Evolutionary conservation across 2,113 vertebrate species (phyloP), one percentile per base, ranked within the genome.

Genomic region (Prunella himalayana): DNA sequence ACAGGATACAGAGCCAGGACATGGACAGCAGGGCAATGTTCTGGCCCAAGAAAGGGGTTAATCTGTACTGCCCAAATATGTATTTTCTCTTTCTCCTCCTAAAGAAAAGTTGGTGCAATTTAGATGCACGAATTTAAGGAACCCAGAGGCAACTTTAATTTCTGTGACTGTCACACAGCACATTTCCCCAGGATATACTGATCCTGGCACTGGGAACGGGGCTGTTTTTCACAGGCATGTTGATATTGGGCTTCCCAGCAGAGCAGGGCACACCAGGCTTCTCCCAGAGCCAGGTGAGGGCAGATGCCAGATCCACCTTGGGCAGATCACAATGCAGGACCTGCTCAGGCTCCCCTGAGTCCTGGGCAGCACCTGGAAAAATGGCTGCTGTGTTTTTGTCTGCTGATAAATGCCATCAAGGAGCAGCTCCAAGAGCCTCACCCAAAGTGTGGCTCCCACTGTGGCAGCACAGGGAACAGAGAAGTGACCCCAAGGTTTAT

Each of bases 71-170:
- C 65, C 71, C 92, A 90, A 80, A 80, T 64, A 80, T 3, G 23
- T 51, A 44, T 93, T 92, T 96, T 92, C 63, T 90, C 22, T 5
- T 82, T 54, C 59, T 92, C 41, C 63, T 94, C 30, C 79, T 92
- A 19, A 71, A 93, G 93, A 94, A 86, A 95, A 94, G 79, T 68
- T 81, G 79, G 85, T 85, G 56, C 51, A 21, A 88, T 95, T 86
- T 27, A 83, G 92, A 93, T 86, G 82, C 60, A 45, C 51, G 60
- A 94, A 73, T 93, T 88, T 86, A 88, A 80, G 79, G 79, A 93
- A 59, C 35, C 85, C 92, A 71, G 92, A 88, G 90, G 93, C 94
- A 78, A 85, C 59, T 94, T 86, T 81, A 80, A 94, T 94, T 92
- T 81, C 87, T 81, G 88, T 1, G 71, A 31, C 92, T 88, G 95